phyloP scores from a whole-genome alignment of 2,113 vertebrate species.

The Caranx ignobilis region DNA sequence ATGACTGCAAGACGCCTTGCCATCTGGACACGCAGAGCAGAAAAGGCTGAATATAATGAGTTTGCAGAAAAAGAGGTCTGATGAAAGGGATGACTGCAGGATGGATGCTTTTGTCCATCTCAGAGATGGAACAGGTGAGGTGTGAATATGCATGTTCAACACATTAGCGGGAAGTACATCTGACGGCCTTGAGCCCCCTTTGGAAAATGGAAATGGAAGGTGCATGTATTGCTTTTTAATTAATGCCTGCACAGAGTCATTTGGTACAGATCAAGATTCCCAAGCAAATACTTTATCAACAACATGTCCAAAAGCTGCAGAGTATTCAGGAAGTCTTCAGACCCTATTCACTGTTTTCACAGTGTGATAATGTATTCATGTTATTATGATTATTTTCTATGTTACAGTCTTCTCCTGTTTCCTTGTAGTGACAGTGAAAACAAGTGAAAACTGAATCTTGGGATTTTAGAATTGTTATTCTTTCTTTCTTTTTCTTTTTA shows the following conservation, averaged over 20 bases:
- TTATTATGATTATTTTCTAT: too few species aligned
- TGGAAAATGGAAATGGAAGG: not conserved
- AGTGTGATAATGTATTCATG: too few species aligned
- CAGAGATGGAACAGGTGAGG: constrained; percentile 51
- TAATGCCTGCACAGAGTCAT: not conserved
- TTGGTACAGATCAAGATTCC: too few species aligned
- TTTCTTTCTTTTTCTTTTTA: too few species aligned
- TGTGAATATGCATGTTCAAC: not conserved
- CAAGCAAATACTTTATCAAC: not conserved
- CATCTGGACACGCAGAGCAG: constrained; percentile 76
- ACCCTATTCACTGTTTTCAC: too few species aligned
- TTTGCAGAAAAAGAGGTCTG: constrained; percentile 52
- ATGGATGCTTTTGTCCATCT: constrained; percentile 36
- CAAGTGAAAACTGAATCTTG: too few species aligned
- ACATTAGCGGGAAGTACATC: not conserved
- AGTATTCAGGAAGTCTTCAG: too few species aligned
- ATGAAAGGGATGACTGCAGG: constrained; percentile 37
- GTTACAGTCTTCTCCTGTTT: too few species aligned
- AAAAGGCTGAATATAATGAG: constrained; percentile 66
- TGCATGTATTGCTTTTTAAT: not conserved
- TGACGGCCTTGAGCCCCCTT: not conserved
- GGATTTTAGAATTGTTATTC: too few species aligned
- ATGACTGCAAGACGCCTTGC: constrained; percentile 74
- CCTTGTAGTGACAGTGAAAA: too few species aligned
- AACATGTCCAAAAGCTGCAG: too few species aligned